phyloP scores from a whole-genome alignment of 2,113 vertebrate genomes.

The Eira barbara region DNA sequence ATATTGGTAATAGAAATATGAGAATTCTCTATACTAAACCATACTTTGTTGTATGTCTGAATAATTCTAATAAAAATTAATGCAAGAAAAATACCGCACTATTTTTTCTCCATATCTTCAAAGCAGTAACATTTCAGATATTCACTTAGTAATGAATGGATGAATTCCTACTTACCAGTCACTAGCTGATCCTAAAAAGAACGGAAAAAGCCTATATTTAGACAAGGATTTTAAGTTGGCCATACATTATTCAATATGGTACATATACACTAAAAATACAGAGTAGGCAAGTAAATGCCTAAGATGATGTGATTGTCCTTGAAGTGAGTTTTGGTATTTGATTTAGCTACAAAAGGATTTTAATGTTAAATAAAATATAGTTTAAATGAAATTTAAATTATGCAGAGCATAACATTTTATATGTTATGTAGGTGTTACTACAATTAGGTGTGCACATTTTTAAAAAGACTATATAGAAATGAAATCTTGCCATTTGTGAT shows the following conservation, averaged over 20 bases:
- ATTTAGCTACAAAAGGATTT: slow-evolving; percentile 82
- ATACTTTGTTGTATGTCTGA: not conserved
- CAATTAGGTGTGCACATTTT: slow-evolving; percentile 78
- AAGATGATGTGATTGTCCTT: slow-evolving; percentile 75
- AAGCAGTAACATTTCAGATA: slow-evolving; percentile 80
- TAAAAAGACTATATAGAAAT: slow-evolving; percentile 33
- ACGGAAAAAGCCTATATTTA: slow-evolving; percentile 81
- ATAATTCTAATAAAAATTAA: not conserved
- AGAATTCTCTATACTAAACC: not conserved
- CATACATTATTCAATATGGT: slow-evolving; percentile 67
- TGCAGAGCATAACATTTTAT: slow-evolving; percentile 80
- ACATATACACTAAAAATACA: slow-evolving; percentile 79
- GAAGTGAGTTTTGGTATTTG: slow-evolving; percentile 74
- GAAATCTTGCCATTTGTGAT: too few species aligned
- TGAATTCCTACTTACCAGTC: slow-evolving; percentile 75
- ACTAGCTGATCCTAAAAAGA: slow-evolving; percentile 81
- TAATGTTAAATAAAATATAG: slow-evolving; percentile 85
- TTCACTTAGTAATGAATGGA: slow-evolving; percentile 70
- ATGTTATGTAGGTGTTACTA: slow-evolving; percentile 78
- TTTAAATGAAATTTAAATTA: slow-evolving; percentile 82
- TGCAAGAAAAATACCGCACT: slow-evolving; percentile 80
- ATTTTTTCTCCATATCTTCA: slow-evolving; percentile 75
- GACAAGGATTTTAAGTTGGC: slow-evolving; percentile 79
- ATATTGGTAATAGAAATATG: not conserved
- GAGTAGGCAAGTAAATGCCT: slow-evolving; percentile 81